Evolutionary conservation across 1,140 invertebrate genomes (phyloP).

Genomic region (Atopsyche davidsoni): DNA sequence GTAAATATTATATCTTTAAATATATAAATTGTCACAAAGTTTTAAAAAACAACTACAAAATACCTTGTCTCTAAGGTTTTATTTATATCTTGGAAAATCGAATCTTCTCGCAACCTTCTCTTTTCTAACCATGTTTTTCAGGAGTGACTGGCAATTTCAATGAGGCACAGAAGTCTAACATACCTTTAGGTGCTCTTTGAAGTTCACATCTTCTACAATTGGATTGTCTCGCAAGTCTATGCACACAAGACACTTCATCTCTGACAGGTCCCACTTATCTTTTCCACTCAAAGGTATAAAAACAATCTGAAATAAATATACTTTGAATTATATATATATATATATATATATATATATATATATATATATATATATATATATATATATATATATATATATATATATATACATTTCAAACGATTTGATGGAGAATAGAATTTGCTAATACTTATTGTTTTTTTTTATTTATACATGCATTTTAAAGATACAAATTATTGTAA

Average conservation of each 20-base stretch:
- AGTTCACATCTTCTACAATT: background rate
- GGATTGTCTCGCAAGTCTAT: conserved; percentile 15
- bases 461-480: no score
- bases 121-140: no score
- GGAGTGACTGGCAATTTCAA: background rate
- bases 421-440: no score
- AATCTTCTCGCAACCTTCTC: no score
- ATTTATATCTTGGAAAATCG: no score
- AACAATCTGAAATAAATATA: background rate
- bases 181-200: conserved; percentile 11
- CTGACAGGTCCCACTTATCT: conserved; percentile 3
- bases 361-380: no score
- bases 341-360: no score
- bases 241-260: conserved; percentile 12
- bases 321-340: no score
- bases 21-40: background rate
- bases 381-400: no score
- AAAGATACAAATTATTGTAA: no score
- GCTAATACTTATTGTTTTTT: no score
- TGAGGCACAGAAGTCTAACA: background rate
- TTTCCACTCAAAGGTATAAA: background rate
- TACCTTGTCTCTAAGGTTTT: background rate
- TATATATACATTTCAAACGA: no score
- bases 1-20: background rate
- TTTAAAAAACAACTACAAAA: background rate